These are phyloP conservation scores for Brachyistius frenatus DNA, from an alignment of 2,113 vertebrate genomes.

Conservation along the genomic window DNA sequence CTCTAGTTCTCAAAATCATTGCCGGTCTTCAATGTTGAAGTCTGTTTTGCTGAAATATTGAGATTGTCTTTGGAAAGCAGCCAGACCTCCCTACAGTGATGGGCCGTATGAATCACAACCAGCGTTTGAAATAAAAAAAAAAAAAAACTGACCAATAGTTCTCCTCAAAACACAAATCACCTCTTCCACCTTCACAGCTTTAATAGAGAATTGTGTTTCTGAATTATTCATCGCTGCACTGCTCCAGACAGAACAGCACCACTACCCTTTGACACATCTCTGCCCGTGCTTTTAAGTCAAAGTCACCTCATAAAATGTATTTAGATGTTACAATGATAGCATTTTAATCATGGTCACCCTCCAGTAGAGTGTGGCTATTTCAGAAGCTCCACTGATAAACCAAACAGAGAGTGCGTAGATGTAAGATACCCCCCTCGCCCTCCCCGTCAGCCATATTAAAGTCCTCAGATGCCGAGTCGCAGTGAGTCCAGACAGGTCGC, in stretches of 20 bases:
- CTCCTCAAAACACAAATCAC: slow-evolving; percentile 53
- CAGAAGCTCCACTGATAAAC: slow-evolving; percentile 28
- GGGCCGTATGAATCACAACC: slow-evolving; percentile 14
- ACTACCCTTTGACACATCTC: slow-evolving; percentile 44
- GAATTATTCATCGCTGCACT: slow-evolving; percentile 64
- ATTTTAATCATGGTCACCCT: slow-evolving; percentile 39
- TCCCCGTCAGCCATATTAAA: neutral
- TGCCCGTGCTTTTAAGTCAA: slow-evolving; percentile 51
- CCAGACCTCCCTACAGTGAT: slow-evolving; percentile 22
- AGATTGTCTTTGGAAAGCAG: slow-evolving; percentile 22
- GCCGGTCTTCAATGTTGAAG: slow-evolving; percentile 11
- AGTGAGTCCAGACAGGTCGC: neutral
- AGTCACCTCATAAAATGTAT: slow-evolving; percentile 57
- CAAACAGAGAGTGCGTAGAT: neutral
- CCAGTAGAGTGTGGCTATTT: slow-evolving; percentile 11
- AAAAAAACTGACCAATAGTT: slow-evolving; percentile 47
- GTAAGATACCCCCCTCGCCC: neutral
- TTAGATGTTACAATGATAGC: slow-evolving; percentile 33
- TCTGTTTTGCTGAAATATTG: slow-evolving; percentile 37
- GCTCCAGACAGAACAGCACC: neutral
- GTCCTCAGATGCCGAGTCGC: slow-evolving; percentile 4
- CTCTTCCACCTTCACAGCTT: slow-evolving; percentile 50
- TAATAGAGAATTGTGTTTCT: slow-evolving; percentile 45
- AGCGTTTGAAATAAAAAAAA: neutral
- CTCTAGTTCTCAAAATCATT: neutral